Percentiles rank a stretch among this genome's conserved stretches.
phyloP scores from a whole-genome alignment of 2,888 invertebrate genomes.

The Diarsia brunnea region DNA sequence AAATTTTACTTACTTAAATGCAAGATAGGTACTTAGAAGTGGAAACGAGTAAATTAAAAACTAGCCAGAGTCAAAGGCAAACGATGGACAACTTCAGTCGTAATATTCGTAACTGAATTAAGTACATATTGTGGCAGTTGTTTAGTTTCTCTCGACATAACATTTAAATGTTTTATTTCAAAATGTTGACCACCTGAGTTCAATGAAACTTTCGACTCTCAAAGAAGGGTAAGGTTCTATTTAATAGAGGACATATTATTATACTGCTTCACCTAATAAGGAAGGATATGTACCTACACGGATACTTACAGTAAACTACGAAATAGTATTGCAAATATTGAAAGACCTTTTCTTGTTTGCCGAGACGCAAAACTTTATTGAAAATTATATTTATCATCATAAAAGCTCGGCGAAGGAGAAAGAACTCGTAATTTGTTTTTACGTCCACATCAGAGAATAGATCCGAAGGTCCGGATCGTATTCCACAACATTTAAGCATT shows the following conservation, averaged over 20 bases:
- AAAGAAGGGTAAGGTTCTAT: neutral
- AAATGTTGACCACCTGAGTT: neutral
- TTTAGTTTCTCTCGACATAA: neutral
- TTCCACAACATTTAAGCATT: constrained; percentile 85
- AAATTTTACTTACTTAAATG: too few relatives aligned
- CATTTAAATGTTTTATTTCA: neutral
- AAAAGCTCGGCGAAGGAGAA: constrained; percentile 73
- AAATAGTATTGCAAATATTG: constrained; percentile 58
- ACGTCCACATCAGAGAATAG: constrained; percentile 78
- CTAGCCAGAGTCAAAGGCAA: neutral
- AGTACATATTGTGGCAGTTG: neutral
- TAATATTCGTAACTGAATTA: neutral
- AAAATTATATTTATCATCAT: constrained; percentile 68
- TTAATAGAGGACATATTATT: constrained; percentile 11
- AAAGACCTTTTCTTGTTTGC: constrained; percentile 58
- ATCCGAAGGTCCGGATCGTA: constrained; percentile 82
- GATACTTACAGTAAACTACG: constrained; percentile 32
- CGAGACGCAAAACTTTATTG: constrained; percentile 64
- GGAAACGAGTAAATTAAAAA: neutral
- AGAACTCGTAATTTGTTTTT: constrained; percentile 81
- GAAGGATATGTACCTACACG: constrained; percentile 9
- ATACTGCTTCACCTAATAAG: constrained; percentile 7
- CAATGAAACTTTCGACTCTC: neutral
- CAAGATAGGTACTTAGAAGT: too few relatives aligned
- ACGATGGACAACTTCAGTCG: neutral